Evolutionary conservation across 2,113 vertebrate species (phyloP), one percentile per base, ranked within the genome.

Genomic region (Solea senegalensis): DNA sequence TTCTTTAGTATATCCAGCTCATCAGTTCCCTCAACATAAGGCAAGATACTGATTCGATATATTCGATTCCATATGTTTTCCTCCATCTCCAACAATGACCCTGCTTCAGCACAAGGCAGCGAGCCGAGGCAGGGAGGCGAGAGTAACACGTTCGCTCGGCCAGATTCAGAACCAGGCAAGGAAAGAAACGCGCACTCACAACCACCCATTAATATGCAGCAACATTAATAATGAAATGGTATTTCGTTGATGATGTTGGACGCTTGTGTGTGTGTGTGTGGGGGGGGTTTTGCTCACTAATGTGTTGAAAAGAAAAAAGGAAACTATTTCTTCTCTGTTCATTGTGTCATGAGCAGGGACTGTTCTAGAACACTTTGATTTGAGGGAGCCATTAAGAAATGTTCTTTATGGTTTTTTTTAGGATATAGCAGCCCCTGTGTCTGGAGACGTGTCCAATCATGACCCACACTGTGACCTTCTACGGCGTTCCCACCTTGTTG

Each of bases 401-500:
- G 21, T 21, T 21, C 21, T 21, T 21, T 21, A 21, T 21, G 21
- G 1, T 21, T 21, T 21, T 21, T 21, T 21, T 21, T 21, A 21
- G 21, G 21, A 21, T 21, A 1, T 21, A 21, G 21, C 21, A 21
- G 21, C 21, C 21, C 21, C 21, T 21, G 21, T 21, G 21, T 21
- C 21, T 21, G 21, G 21, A 21, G 21, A 21, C 21, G 21, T 21
- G 21, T 21, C 21, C 21, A 21, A 52, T 53, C 21, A 13, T 34
- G 53, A 14, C 4, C 27, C 13, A 15, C 26, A 1, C 2, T 48
- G 4, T 48, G 9, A 13, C 11, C 11, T 4, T 48, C 45, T 48
- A 51, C 10, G 53, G 8, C 34, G 13, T 65, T 54, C 16, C n/a
- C 13, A 98, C 97, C 96, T 96, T 83, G 92, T 92, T 65, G 79